Conservation (phyloP, 2,797 vertebrate species). For the Enteromius trimaculatus region DNA sequence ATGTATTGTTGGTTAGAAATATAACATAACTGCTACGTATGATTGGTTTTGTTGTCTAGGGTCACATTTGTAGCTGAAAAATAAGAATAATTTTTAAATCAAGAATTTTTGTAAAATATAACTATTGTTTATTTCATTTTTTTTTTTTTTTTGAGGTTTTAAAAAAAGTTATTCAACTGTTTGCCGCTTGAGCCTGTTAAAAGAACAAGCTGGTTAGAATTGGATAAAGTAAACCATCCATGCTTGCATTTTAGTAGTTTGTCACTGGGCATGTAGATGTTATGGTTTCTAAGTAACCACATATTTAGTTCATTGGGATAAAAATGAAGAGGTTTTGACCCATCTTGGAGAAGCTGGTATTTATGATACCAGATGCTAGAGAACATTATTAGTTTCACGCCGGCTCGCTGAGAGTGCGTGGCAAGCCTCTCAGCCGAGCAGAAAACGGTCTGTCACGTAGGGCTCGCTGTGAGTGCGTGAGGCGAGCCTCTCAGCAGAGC, state of each 20-base stretch:
- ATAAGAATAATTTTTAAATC: neutral
- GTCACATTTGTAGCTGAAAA: neutral
- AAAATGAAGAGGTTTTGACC: neutral
- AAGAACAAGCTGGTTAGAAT: neutral
- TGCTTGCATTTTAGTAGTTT: neutral
- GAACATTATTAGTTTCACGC: neutral
- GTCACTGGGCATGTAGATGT: neutral
- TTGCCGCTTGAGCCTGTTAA: neutral
- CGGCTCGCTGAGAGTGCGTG: too few relatives aligned
- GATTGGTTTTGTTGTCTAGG: too few relatives aligned
- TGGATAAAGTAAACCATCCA: neutral
- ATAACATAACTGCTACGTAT: too few relatives aligned
- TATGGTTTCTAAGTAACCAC: constrained; percentile 23
- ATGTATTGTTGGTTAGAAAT: too few relatives aligned
- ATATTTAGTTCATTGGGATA: neutral
- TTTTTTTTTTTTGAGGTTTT: neutral
- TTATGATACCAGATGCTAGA: neutral
- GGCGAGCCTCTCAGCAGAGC: too few relatives aligned
- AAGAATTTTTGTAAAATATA: neutral
- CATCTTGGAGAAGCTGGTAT: neutral
- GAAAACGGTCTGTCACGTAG: too few relatives aligned
- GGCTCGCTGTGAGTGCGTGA: too few relatives aligned
- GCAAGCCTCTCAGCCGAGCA: too few relatives aligned
- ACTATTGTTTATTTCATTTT: neutral
- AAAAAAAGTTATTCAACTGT: neutral